Conservation (phyloP, 2,888 invertebrate species). For the Eupithecia dodoneata region DNA sequence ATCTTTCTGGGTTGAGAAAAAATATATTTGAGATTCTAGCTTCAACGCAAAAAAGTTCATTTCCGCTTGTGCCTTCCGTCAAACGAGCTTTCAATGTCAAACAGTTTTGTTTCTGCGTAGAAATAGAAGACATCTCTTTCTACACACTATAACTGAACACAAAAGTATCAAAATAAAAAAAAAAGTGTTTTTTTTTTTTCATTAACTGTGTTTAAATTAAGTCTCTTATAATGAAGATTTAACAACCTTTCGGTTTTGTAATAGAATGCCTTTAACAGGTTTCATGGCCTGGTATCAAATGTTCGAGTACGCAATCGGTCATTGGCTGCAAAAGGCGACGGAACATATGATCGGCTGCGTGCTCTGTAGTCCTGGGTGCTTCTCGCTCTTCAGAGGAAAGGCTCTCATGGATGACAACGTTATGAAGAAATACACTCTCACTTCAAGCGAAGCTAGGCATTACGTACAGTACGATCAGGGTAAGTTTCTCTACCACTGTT, state of each 20-base stretch:
- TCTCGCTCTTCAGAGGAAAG: slow-evolving; percentile 94
- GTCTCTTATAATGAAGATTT: too few species aligned
- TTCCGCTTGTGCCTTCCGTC: too few species aligned
- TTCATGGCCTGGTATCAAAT: slow-evolving; percentile 94
- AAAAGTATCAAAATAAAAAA: too few species aligned
- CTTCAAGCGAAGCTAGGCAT: slow-evolving; percentile 90
- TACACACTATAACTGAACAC: too few species aligned
- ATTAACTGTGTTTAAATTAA: too few species aligned
- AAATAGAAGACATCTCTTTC: too few species aligned
- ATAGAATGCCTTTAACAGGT: slow-evolving; percentile 68
- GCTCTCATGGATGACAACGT: slow-evolving; percentile 96
- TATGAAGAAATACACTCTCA: slow-evolving; percentile 93
- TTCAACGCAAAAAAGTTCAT: too few species aligned
- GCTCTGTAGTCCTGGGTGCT: slow-evolving; percentile 96
- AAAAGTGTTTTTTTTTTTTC: too few species aligned
- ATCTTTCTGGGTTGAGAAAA: too few species aligned
- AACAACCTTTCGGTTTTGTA: background rate
- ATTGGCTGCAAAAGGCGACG: slow-evolving; percentile 96
- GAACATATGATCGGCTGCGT: slow-evolving; percentile 96
- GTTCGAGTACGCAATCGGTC: slow-evolving; percentile 96
- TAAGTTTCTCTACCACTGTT: slow-evolving; percentile 47
- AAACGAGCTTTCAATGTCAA: too few species aligned
- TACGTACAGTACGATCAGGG: slow-evolving; percentile 97
- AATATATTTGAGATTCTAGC: too few species aligned
- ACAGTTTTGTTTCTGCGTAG: too few species aligned